These are phyloP conservation scores for Spisula subtruncata DNA, from an alignment of 2,888 invertebrate genomes.

Conservation along the genomic window DNA sequence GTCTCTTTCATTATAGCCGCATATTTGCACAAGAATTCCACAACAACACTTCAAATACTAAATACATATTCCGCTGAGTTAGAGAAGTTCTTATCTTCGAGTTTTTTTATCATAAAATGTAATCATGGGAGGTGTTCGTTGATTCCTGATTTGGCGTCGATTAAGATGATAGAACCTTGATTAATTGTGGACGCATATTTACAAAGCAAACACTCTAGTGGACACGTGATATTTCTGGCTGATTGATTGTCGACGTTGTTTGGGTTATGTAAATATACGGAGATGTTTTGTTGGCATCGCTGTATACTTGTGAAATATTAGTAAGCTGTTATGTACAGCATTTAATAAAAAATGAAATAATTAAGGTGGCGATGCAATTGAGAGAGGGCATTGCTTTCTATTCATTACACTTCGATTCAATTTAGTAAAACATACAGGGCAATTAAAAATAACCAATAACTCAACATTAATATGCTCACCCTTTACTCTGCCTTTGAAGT, in stretches of 20 bases:
- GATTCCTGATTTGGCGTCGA: not conserved
- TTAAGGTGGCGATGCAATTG: not conserved
- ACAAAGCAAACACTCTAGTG: not conserved
- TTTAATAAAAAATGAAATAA: not conserved
- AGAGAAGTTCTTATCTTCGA: not conserved
- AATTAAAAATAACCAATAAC: not conserved
- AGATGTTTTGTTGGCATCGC: not conserved
- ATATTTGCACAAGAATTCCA: too few relatives aligned
- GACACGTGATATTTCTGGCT: not conserved
- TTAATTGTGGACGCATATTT: slow-evolving; percentile 9
- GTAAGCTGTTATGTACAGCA: not conserved
- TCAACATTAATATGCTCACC: not conserved
- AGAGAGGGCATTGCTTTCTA: not conserved
- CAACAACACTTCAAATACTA: too few relatives aligned
- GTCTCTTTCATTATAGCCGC: too few relatives aligned
- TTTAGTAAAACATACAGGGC: not conserved
- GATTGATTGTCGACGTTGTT: not conserved
- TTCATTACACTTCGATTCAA: not conserved
- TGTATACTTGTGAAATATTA: not conserved
- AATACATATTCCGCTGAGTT: not conserved
- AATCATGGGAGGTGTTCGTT: not conserved
- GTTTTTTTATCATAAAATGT: slow-evolving; percentile 3
- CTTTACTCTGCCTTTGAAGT: too few relatives aligned
- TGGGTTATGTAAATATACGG: not conserved
- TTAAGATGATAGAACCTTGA: not conserved